Conservation (phyloP, 1,140 invertebrate species). For the Drosophila pruinosa region DNA sequence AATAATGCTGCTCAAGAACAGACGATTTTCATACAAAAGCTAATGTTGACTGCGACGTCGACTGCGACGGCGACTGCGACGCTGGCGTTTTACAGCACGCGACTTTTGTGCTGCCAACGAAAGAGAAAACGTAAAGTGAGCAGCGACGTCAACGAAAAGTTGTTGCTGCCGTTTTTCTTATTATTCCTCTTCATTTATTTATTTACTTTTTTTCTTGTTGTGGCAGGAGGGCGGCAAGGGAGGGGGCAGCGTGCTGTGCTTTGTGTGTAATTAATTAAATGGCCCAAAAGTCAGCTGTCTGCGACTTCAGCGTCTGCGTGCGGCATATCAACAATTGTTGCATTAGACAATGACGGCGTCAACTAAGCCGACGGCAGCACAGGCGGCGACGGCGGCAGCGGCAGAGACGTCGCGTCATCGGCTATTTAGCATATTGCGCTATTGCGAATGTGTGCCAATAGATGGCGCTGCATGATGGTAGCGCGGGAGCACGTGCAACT, state of each 20-base stretch:
- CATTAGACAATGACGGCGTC: constrained; percentile 59
- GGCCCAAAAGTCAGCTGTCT: constrained; percentile 71
- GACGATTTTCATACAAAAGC: constrained; percentile 58
- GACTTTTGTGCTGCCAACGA: constrained; percentile 59
- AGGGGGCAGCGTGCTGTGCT: constrained; percentile 12
- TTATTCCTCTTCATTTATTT: constrained; percentile 41
- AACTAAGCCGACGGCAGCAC: constrained; percentile 42
- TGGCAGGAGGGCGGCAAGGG: not conserved
- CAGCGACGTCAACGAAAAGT: constrained; percentile 57
- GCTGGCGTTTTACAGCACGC: constrained; percentile 30
- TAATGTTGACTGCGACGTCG: constrained; percentile 3
- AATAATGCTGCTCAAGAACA: constrained; percentile 32
- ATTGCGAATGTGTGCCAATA: constrained; percentile 72
- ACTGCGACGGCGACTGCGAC: not conserved
- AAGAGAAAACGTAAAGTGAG: constrained; percentile 70
- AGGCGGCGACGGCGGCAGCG: constrained; percentile 13
- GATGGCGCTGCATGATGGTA: constrained; percentile 70
- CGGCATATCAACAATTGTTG: constrained; percentile 59
- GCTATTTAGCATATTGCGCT: constrained; percentile 71
- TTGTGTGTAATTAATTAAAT: constrained; percentile 77
- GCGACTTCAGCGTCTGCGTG: constrained; percentile 41
- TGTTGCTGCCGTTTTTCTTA: constrained; percentile 28
- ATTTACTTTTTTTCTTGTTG: constrained; percentile 31
- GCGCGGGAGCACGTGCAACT: constrained; percentile 65
- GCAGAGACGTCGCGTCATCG: constrained; percentile 23